These are phyloP conservation scores for Mallateleia sp. DNA, from an alignment of 2,888 invertebrate species.

Conservation along the genomic window DNA sequence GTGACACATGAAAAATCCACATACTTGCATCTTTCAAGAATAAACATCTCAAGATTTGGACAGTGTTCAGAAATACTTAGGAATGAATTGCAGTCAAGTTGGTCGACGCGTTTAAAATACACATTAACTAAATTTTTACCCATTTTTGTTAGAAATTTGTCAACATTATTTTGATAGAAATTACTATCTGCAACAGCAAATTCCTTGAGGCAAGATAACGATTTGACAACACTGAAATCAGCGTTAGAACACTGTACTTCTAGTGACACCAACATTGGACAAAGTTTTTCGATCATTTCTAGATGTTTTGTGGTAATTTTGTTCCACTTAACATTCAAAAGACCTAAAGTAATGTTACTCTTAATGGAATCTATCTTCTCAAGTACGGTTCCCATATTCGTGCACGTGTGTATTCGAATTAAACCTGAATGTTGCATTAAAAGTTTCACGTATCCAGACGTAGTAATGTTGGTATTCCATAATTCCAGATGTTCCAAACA, in stretches of 20 bases:
- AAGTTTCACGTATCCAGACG: background rate
- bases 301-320: background rate
- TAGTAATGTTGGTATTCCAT: background rate
- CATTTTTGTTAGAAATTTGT: slow-evolving; percentile 1
- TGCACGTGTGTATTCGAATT: too few species aligned
- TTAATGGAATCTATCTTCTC: background rate
- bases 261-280: background rate
- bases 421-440: too few species aligned
- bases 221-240: background rate
- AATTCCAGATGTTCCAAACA: background rate
- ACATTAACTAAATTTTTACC: background rate
- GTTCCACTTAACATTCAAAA: background rate
- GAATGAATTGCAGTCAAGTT: slow-evolving; percentile 8
- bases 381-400: background rate
- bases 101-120: background rate
- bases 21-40: background rate
- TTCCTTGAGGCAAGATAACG: background rate
- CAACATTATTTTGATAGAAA: background rate
- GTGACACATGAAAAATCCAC: too few species aligned
- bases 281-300: background rate
- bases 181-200: background rate
- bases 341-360: background rate
- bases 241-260: background rate
- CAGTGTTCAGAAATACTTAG: background rate
- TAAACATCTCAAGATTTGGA: slow-evolving; percentile 13